Evolutionary conservation across 2,113 vertebrate genomes (phyloP), one percentile per base, ranked within the genome.

Genomic region (Panthera uncia): DNA sequence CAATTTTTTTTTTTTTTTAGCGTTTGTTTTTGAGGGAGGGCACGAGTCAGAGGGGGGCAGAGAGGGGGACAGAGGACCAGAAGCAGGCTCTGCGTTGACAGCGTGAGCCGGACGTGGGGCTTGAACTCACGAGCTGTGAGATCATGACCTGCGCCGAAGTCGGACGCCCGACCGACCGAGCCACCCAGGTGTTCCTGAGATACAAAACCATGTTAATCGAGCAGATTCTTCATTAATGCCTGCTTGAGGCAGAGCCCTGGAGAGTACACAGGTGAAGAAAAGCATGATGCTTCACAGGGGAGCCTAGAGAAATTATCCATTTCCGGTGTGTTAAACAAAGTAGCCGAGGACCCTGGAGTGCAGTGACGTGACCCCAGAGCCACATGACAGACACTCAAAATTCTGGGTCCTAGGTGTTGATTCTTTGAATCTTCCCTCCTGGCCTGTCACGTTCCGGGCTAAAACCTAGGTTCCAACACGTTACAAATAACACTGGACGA

Each of bases 191-290:
- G 57, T 21, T 8, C 7, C 57, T 91, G 73, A 82, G 82, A 80
- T 25, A 23, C 2, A 95, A 92, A 91, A 21, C 38, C n/a, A 1
- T 80, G 31, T 50, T n/a, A 50, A 3, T 14, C 16, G 18, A 93
- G 41, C 36, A 89, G 16, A 3, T 79, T 80, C 7, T 92, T 65
- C 52, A 33, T 18, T 3, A 89, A 11, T 8, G 50, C 38, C 55
- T 16, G 0, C 23, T n/a, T 45, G 13, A 61, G 5, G 2, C 19
- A 29, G 25, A 33, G 15, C 33, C 38, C 14, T 83, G 38, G 11
- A 2, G 48, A 6, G 5, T 0, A 0, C 7, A 13, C 3, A 21
- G 71, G 21, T 69, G 55, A 4, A 9, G 38, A 6, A n/a, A 68
- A 38, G 8, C 61, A 0, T 3, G 33, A 25, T 4, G 1, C 36